Base-by-base conservation (phyloP, 2,113 vertebrate species). In the Istiophorus platypterus region DNA sequence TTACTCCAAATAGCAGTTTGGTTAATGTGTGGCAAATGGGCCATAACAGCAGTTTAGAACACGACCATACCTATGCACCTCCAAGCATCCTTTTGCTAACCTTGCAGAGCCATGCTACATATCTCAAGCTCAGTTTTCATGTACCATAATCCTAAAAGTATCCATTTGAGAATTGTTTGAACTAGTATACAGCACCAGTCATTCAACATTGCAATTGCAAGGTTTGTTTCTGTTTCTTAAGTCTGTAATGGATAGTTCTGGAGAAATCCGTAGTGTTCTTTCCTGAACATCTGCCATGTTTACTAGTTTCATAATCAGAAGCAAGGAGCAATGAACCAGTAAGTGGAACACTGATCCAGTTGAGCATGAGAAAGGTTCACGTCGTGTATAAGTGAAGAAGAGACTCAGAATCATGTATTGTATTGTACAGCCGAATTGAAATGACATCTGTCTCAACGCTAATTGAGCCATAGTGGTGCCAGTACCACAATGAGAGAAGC, bases 381-480 rank as follows among this genome's bases (percentile, higher is more conserved):
- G 56, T 27, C 59, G 74, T 37, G 34, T 31, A 59, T 56, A 20
- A 63, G 62, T 17, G 24, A 63, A 72, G 37, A 45, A 9, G 26
- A 51, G 64, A 52, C 42, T 52, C 29, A 26, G 10, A 5, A 18
- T 61, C 52, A 37, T 22, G 42, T n/a, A 29, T 5, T 54, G 61
- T 10, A 37, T 66, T 76, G n/a, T 65, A 11, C 31, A 42, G 31
- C 15, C 18, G 57, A 69, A 51, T 67, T 81, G 65, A 78, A 78
- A 75, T 71, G 11, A 75, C 51, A 70, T 52, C 58, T 81, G 58
- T 78, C 39, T 73, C 4, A 34, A 39, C n/a, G 63, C 77, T 73
- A 78, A 87, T 41, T 69, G 72, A 76, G 67, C 51, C 0, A 0
- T 3, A n/a, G 37, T 9, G 3, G n/a, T 54, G 64, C 65, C 63